Base-by-base conservation (phyloP, 2,113 vertebrate genomes). In the Lepus americanus region DNA sequence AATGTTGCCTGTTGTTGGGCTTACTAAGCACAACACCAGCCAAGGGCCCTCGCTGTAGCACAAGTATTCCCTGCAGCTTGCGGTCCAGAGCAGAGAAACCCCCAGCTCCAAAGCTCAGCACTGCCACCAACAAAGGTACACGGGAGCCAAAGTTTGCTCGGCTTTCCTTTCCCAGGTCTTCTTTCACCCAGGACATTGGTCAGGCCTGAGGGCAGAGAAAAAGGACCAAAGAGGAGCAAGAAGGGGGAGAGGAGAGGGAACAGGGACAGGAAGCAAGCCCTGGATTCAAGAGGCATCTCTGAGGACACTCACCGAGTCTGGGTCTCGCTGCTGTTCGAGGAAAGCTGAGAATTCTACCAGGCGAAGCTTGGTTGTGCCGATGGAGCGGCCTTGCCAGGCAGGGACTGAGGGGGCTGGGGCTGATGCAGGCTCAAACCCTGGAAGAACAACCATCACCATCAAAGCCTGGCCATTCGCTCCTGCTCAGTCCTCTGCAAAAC, bases 261-360 rank as follows among this genome's bases (percentile, higher is more conserved):
- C 44, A 44, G 44, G 44, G 59, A 17, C 1, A 7, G 11, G 74
- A 72, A 63, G 67, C n/a, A 51, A 77, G 31, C 20, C 8, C 20
- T 2, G 1, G n/a, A 22, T 22, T 70, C 6, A 27, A 61, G 70
- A 69, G 44, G 39, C 66, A 59, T 87, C 36, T 49, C 33, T 16
- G 63, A 33, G 55, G 63, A 90, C 25, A 98, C 98, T 98, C 96
- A 99, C 99, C 23, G 99, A 99, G 95, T 99, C 99, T 0, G 99
- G 99, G 98, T 99, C 99, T 98, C 99, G 98, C 97, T 99, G 99
- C 95, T 99, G 99, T 96, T 99, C 99, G 49, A 99, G 98, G 97
- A 99, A 99, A 97, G 99, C 99, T 0, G 99, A 99, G 95, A 99
- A 99, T 97, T 99, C 99, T 97, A 99, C 99, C 97, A 99, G 99